A percentile compares a stretch with the other conserved stretches of the same genome.
These are phyloP conservation scores for Xestia sexstrigata DNA, from an alignment of 2,888 invertebrate genomes.

Conservation along the genomic window DNA sequence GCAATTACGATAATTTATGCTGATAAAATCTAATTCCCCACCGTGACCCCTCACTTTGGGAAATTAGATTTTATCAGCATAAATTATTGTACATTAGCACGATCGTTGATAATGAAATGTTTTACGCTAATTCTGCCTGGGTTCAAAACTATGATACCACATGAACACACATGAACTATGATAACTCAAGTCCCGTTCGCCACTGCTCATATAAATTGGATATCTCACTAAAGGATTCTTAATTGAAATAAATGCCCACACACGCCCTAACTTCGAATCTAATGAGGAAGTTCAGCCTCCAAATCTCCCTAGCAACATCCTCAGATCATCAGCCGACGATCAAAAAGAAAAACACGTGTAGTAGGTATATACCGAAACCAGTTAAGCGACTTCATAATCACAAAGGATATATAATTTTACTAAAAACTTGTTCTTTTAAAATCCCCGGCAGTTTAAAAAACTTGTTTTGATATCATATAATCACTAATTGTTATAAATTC, in stretches of 20 bases:
- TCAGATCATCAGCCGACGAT: neutral
- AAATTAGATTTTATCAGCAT: no score
- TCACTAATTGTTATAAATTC: constrained; percentile 10
- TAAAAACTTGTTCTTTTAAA: constrained; percentile 37
- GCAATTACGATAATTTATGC: no score
- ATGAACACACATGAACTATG: no score
- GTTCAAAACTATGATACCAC: neutral
- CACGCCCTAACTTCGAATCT: neutral
- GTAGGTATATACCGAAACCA: constrained; percentile 25
- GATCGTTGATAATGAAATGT: neutral
- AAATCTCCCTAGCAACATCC: constrained; percentile 17
- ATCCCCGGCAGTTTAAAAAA: constrained; percentile 1
- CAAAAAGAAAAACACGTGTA: constrained; percentile 1
- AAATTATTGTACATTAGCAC: no score
- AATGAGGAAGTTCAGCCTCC: neutral
- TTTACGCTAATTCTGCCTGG: neutral
- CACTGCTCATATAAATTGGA: neutral
- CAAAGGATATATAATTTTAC: constrained; percentile 21
- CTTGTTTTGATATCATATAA: constrained; percentile 19
- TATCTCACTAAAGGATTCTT: neutral
- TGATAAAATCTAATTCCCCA: no score
- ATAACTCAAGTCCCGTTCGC: neutral
- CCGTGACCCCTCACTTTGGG: no score
- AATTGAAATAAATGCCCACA: neutral
- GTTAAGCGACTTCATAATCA: constrained; percentile 24